These are phyloP conservation scores for Dicaeum eximium DNA, from an alignment of 2,113 vertebrate genomes.

Conservation along the genomic window DNA sequence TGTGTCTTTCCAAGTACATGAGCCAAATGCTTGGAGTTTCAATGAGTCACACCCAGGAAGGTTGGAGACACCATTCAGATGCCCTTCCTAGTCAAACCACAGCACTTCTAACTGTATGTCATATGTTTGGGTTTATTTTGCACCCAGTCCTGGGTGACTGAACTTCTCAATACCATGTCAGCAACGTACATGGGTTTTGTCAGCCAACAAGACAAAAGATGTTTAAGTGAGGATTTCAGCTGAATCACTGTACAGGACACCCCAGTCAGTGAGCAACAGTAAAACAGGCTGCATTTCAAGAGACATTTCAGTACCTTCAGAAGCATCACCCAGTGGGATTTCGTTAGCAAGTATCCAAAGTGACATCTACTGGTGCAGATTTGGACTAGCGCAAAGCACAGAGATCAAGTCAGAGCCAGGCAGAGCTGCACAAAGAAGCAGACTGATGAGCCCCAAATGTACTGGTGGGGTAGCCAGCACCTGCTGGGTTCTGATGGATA, in stretches of 20 bases:
- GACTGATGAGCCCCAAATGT: neutral
- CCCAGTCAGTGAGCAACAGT: neutral
- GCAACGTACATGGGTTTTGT: neutral
- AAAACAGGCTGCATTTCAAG: neutral
- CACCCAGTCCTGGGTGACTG: neutral
- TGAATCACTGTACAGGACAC: neutral
- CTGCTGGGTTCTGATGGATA: neutral
- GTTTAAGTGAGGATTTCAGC: neutral
- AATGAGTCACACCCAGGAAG: neutral
- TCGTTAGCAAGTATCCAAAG: neutral
- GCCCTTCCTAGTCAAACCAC: neutral
- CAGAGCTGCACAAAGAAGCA: neutral
- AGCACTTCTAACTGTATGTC: neutral
- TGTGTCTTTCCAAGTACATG: neutral
- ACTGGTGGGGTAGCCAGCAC: neutral
- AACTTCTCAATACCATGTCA: neutral
- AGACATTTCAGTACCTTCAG: neutral
- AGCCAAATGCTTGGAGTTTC: neutral
- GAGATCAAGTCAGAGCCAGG: neutral
- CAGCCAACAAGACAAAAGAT: neutral
- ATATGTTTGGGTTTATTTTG: neutral
- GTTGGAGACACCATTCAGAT: neutral
- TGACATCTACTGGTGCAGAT: slow-evolving; percentile 17
- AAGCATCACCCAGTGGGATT: neutral
- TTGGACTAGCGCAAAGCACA: neutral